A percentile compares a stretch with the other conserved stretches of the same genome.
phyloP scores from a whole-genome alignment of 2,888 invertebrate genomes.

The Halocaridina rubra region DNA sequence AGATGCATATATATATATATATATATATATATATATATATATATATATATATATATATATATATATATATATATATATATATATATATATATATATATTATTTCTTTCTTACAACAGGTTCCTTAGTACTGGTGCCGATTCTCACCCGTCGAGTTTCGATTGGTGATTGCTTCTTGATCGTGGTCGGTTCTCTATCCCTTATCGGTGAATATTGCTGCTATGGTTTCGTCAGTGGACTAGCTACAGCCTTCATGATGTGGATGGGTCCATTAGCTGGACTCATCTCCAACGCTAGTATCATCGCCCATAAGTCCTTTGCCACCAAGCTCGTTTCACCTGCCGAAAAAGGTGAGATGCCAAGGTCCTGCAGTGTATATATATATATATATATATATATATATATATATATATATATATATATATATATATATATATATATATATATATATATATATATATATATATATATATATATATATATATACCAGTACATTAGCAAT shows the following conservation, averaged over 20 bases:
- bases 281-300: slow-evolving; percentile 37
- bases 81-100: too few species aligned
- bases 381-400: background rate
- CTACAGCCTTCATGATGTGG: slow-evolving; percentile 26
- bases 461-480: background rate
- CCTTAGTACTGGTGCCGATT: slow-evolving; percentile 40
- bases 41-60: slow-evolving; percentile 2
- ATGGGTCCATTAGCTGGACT: slow-evolving; percentile 18
- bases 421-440: background rate
- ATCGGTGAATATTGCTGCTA: slow-evolving; percentile 41
- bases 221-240: slow-evolving; percentile 19
- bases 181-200: slow-evolving; percentile 22
- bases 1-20: background rate
- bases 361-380: background rate
- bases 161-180: slow-evolving; percentile 31
- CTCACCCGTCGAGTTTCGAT: slow-evolving; percentile 1
- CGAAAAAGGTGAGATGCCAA: slow-evolving; percentile 43
- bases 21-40: slow-evolving; percentile 5
- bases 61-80: too few species aligned
- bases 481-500: too few species aligned
- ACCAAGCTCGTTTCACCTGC: slow-evolving; percentile 37
- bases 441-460: background rate
- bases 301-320: slow-evolving; percentile 46
- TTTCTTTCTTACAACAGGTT: slow-evolving; percentile 13
- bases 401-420: background rate